A percentile compares a stretch with the other conserved stretches of the same genome.
These are phyloP conservation scores for Dendropsophus ebraccatus DNA, from an alignment of 2,113 vertebrate genomes.

Conservation along the genomic window DNA sequence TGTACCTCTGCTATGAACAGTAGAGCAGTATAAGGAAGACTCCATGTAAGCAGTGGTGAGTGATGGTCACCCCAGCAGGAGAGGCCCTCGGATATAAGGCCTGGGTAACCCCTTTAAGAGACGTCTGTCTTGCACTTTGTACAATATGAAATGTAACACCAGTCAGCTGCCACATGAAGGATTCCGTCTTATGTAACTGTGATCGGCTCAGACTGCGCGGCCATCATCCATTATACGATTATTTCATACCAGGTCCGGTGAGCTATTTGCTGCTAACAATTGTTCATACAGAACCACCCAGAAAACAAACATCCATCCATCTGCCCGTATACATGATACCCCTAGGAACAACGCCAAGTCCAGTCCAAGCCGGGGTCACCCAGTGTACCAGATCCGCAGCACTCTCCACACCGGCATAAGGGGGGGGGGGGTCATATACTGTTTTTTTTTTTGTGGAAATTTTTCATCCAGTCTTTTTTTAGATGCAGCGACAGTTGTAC, in stretches of 20 bases:
- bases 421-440: too few species aligned
- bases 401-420: neutral
- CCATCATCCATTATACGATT: neutral
- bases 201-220: neutral
- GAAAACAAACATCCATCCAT: constrained; percentile 25
- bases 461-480: too few species aligned
- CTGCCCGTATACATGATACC: constrained; percentile 20
- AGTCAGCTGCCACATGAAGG: neutral
- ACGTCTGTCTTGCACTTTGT: too few species aligned
- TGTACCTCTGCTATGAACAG: too few species aligned
- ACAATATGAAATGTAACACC: neutral
- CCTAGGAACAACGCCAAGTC: neutral
- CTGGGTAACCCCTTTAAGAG: too few species aligned
- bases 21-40: too few species aligned
- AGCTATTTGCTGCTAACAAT: neutral
- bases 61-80: too few species aligned
- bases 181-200: neutral
- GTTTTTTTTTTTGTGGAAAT: too few species aligned
- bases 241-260: neutral
- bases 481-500: too few species aligned
- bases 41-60: too few species aligned
- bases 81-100: too few species aligned
- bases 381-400: neutral
- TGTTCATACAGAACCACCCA: constrained; percentile 9
- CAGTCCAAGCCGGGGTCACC: neutral